phyloP scores from a whole-genome alignment of 2,797 vertebrate species.

The Columba guinea region DNA sequence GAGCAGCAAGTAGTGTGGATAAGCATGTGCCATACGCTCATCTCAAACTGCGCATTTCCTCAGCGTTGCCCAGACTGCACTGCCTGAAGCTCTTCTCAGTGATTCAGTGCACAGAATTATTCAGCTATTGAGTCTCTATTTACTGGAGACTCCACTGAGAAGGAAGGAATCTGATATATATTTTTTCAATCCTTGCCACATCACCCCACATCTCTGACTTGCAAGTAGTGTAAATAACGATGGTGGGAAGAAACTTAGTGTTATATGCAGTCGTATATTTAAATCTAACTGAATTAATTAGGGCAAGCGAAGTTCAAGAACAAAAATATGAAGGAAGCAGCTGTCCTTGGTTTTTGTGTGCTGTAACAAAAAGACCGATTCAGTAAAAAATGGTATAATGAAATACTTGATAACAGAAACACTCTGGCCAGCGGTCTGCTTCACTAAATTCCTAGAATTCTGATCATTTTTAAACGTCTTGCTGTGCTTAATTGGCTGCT shows the following conservation, averaged over 20 bases:
- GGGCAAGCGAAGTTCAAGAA: background rate
- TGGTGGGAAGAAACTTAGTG: background rate
- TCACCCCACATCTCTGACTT: background rate
- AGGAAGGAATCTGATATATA: background rate
- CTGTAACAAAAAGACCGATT: background rate
- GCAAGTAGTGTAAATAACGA: background rate
- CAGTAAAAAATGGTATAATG: background rate
- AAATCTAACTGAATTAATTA: background rate
- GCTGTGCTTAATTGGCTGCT: background rate
- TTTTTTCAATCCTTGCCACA: constrained; percentile 6
- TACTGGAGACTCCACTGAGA: background rate
- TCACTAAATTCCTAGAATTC: background rate
- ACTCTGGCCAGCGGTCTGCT: background rate
- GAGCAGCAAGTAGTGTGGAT: background rate
- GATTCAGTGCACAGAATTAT: background rate
- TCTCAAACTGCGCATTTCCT: background rate
- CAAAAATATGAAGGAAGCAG: background rate
- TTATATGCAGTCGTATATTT: background rate
- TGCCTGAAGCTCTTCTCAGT: background rate
- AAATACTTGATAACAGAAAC: background rate
- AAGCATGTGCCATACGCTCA: background rate
- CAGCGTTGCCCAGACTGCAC: background rate
- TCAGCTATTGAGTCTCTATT: background rate
- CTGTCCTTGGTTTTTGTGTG: background rate
- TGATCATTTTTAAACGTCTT: background rate